A percentile compares a stretch with the other conserved stretches of the same genome.
phyloP scores from a whole-genome alignment of 2,888 invertebrate species.

The Brachycybe producta region DNA sequence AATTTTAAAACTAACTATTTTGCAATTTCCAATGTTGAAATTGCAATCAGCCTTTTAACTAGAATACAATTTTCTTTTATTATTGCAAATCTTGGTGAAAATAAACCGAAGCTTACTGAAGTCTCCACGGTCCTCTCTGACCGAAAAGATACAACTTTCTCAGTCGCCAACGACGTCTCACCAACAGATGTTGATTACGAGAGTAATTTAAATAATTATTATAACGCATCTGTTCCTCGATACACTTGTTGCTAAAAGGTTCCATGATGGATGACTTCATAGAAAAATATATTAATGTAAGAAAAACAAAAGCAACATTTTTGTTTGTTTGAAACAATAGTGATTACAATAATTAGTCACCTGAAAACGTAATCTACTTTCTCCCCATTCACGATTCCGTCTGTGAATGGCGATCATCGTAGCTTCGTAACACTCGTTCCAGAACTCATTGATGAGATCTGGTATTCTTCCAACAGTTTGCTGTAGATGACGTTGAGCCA shows the following conservation, averaged over 20 bases:
- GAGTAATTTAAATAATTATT: conserved; percentile 38
- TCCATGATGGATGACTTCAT: conserved; percentile 42
- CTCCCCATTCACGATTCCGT: conserved; percentile 42
- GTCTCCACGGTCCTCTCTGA: conserved; percentile 39
- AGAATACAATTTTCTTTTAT: neutral
- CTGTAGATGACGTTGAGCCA: conserved; percentile 41
- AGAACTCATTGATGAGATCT: conserved; percentile 44
- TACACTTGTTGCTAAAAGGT: conserved; percentile 37
- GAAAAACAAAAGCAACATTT: conserved; percentile 9
- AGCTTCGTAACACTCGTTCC: conserved; percentile 48
- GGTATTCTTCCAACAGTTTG: conserved; percentile 34
- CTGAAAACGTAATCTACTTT: conserved; percentile 45
- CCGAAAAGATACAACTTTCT: conserved; percentile 44
- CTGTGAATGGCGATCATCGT: conserved; percentile 45
- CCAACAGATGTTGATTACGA: conserved; percentile 39
- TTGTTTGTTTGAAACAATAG: neutral
- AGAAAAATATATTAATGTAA: conserved; percentile 14
- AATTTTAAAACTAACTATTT: too few species aligned
- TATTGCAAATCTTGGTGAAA: neutral
- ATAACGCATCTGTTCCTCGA: conserved; percentile 42
- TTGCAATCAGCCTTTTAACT: conserved; percentile 25
- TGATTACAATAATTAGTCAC: conserved; percentile 26
- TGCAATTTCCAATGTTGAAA: too few species aligned
- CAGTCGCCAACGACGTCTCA: conserved; percentile 43
- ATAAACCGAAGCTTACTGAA: conserved; percentile 23